Base-by-base conservation (phyloP, 2,888 invertebrate species). In the Amorpha juglandis region DNA sequence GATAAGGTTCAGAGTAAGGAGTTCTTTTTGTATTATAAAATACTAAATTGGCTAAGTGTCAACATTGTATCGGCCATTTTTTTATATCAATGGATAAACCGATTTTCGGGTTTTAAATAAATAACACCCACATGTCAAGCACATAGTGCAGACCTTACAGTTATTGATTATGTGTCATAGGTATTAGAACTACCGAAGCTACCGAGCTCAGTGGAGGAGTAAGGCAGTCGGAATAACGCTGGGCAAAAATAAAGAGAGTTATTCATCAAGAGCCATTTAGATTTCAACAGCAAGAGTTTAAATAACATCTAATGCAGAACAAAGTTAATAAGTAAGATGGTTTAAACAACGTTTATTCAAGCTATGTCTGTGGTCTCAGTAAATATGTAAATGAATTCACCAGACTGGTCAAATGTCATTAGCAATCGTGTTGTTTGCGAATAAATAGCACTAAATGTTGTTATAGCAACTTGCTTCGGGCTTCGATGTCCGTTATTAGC, bases 321-420 rank as follows among this genome's bases (percentile, higher is more conserved):
- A 55, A 55, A 11, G 19, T 58, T 27, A 27, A 27, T 27, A 27
- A 27, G 19, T 16, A 58, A 42, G 19, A 42, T 38, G 35, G 53
- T 38, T 38, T 55, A 16, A 55, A 42, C 9, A 42, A 63, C 33
- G 45, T 62, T 21, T 62, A 47, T 35, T 21, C 63, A 63, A 45
- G 27, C 63, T 50, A n/a, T 50, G 63, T 47, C 48, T 50, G 63
- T 48, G 47, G 47, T 50, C 48, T 42, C 3, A 9, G 63, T 63
- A 63, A 48, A 63, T 63, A 63, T 63, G 63, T 63, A 47, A 58
- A 58, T 58, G 58, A 38, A 63, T 63, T 63, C 48, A 63, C n/a
- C 21, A 6, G 63, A 27, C 63, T 50, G 47, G 47, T 63, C 63
- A 63, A 47, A 63, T 50, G 48, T 63, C 63, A 63, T 63, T 48